phyloP scores from a whole-genome alignment of 53 echinoderm and acorn worm genomes.

The Arbacia lixula region DNA sequence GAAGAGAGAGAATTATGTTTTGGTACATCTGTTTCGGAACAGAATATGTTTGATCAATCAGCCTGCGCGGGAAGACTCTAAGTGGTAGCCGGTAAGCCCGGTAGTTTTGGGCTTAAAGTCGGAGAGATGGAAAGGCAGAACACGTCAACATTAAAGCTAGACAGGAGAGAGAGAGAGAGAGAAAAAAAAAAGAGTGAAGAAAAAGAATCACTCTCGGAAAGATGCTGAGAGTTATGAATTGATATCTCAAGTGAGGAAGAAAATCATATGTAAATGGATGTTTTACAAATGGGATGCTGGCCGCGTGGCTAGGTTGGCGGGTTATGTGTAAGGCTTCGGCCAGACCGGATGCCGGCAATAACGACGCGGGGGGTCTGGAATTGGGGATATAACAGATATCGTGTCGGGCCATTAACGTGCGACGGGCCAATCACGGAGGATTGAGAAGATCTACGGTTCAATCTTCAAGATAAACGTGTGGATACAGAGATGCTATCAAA shows the following conservation, averaged over 20 bases:
- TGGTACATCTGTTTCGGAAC: slow-evolving; percentile 35
- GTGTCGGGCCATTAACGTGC: slow-evolving; percentile 42
- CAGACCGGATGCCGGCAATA: slow-evolving; percentile 42
- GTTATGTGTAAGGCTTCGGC: slow-evolving; percentile 15
- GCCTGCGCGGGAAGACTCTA: slow-evolving; percentile 3
- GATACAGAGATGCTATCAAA: too few relatives aligned
- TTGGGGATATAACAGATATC: not conserved
- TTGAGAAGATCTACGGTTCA: too few relatives aligned
- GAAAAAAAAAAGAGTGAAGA: not conserved
- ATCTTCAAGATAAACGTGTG: too few relatives aligned
- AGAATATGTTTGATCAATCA: slow-evolving; percentile 39
- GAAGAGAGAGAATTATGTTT: not conserved
- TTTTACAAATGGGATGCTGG: slow-evolving; percentile 36
- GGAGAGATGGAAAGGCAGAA: not conserved
- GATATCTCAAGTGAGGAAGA: slow-evolving; percentile 31
- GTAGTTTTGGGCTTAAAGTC: not conserved
- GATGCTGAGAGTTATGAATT: slow-evolving; percentile 34
- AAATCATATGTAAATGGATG: slow-evolving; percentile 50
- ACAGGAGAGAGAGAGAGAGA: not conserved
- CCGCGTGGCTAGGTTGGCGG: slow-evolving; percentile 27
- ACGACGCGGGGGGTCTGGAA: slow-evolving; percentile 7
- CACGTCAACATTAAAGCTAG: too few relatives aligned
- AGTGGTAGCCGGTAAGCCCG: slow-evolving; percentile 9
- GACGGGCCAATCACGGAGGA: not conserved
- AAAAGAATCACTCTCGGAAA: not conserved